Percentiles rank a stretch among this genome's conserved stretches.
Evolutionary conservation across 1,140 invertebrate species (phyloP).

Genomic region (Cheumatopsyche charites): DNA sequence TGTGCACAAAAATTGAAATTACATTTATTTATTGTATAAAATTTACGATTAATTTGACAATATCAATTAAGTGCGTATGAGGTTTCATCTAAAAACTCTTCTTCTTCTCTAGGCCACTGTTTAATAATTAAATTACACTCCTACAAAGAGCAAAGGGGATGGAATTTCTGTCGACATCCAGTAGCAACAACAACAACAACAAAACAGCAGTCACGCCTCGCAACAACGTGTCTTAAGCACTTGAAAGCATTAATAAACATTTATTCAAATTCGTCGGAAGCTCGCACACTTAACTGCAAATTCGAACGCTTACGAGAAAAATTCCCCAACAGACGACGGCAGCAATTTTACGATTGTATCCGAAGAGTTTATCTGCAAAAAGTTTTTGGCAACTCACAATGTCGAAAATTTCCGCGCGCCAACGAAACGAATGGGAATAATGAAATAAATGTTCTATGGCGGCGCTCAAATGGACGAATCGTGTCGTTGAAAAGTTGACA

Average conservation of each 20-base stretch:
- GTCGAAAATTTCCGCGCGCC: constrained; percentile 20
- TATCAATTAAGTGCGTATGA: not conserved
- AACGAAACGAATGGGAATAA: constrained; percentile 21
- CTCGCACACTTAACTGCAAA: no score
- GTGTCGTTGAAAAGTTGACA: constrained; percentile 20
- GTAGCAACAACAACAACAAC: not conserved
- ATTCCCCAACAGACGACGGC: no score
- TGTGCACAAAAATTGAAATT: no score
- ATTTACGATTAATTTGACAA: no score
- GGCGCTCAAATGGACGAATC: constrained; percentile 16
- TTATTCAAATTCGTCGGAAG: no score
- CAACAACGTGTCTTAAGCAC: not conserved
- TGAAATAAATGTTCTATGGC: constrained; percentile 23
- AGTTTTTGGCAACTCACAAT: not conserved
- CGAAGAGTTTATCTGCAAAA: constrained; percentile 23
- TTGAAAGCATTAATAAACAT: no score
- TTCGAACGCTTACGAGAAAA: no score
- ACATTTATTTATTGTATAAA: no score
- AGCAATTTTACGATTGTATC: constrained; percentile 25
- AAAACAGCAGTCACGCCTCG: not conserved
- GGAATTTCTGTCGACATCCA: constrained; percentile 9
- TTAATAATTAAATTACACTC: constrained; percentile 36
- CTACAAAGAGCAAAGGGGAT: constrained; percentile 31
- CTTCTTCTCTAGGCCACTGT: constrained; percentile 17
- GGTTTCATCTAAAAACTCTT: constrained; percentile 2